Evolutionary conservation across 2,797 vertebrate genomes (phyloP).

Genomic region (Serranus cabrilla): DNA sequence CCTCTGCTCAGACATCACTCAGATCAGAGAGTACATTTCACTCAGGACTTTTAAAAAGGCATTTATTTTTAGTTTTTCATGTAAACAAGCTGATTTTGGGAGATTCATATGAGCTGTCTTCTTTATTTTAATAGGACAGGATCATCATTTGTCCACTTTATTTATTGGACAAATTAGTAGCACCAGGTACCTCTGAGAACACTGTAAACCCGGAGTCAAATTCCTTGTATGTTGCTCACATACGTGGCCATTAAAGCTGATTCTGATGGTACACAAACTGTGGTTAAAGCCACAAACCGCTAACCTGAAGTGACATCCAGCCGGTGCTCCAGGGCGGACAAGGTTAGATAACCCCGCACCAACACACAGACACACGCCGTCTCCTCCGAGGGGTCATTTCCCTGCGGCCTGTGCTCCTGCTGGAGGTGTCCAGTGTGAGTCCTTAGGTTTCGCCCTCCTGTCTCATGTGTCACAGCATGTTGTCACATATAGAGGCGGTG

Average conservation of each 20-base stretch:
- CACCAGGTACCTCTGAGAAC: no score
- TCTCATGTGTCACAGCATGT: slow-evolving; percentile 75
- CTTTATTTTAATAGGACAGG: not conserved
- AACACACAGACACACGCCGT: slow-evolving; percentile 18
- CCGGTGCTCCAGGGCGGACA: slow-evolving; percentile 48
- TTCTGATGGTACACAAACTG: slow-evolving; percentile 29
- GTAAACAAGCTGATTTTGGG: not conserved
- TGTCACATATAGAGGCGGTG: slow-evolving; percentile 60
- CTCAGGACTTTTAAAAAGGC: not conserved
- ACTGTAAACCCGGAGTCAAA: no score
- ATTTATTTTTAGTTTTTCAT: not conserved
- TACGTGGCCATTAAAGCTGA: no score
- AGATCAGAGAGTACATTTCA: slow-evolving; percentile 24
- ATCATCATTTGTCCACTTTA: slow-evolving; percentile 51
- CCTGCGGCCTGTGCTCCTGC: slow-evolving; percentile 63
- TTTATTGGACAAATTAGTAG: no score
- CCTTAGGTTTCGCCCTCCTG: slow-evolving; percentile 71
- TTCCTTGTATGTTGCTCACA: no score
- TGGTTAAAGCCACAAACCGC: slow-evolving; percentile 52
- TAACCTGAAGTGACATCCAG: slow-evolving; percentile 74
- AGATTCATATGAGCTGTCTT: not conserved
- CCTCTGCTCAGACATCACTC: slow-evolving; percentile 12
- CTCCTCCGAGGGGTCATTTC: slow-evolving; percentile 61
- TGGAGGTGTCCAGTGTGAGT: slow-evolving; percentile 69
- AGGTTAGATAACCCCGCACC: slow-evolving; percentile 53